Conservation (phyloP, 1,140 invertebrate species). For the Drosophila triauraria region DNA sequence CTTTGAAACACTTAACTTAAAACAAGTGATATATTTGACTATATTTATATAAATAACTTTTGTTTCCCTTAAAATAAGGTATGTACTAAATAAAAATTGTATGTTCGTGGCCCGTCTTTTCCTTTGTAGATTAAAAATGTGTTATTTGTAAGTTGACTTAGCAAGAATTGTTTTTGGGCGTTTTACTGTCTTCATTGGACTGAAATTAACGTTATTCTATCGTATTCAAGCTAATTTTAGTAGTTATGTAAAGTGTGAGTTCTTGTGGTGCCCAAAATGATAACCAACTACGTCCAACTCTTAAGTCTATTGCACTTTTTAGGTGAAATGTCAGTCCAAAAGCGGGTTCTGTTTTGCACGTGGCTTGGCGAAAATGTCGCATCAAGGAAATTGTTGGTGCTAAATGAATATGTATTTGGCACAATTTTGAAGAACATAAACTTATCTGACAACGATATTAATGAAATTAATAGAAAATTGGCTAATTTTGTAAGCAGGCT, state of each 20-base stretch:
- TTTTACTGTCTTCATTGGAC: not conserved
- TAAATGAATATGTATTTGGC: too few relatives aligned
- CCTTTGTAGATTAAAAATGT: not conserved
- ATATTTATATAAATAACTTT: too few relatives aligned
- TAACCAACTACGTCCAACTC: too few relatives aligned
- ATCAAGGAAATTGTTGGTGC: too few relatives aligned
- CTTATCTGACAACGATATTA: not conserved
- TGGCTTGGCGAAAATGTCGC: too few relatives aligned
- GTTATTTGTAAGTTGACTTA: slow-evolving; percentile 1
- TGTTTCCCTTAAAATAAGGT: too few relatives aligned
- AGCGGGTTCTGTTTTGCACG: too few relatives aligned
- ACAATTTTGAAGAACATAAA: too few relatives aligned
- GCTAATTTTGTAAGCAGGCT: not conserved
- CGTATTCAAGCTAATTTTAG: slow-evolving; percentile 5
- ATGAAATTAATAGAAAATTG: slow-evolving; percentile 1
- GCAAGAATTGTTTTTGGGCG: not conserved
- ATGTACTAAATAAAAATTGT: not conserved
- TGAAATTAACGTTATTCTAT: slow-evolving; percentile 10
- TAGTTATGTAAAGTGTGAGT: not conserved
- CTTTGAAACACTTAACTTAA: too few relatives aligned
- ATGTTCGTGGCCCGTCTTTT: not conserved
- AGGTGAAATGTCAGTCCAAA: too few relatives aligned
- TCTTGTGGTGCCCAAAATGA: not conserved
- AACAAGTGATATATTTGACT: too few relatives aligned
- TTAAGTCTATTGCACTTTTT: too few relatives aligned